Base-by-base conservation (phyloP, 35 echinoderm and acorn worm genomes). In the Apostichopus parvimensis region DNA sequence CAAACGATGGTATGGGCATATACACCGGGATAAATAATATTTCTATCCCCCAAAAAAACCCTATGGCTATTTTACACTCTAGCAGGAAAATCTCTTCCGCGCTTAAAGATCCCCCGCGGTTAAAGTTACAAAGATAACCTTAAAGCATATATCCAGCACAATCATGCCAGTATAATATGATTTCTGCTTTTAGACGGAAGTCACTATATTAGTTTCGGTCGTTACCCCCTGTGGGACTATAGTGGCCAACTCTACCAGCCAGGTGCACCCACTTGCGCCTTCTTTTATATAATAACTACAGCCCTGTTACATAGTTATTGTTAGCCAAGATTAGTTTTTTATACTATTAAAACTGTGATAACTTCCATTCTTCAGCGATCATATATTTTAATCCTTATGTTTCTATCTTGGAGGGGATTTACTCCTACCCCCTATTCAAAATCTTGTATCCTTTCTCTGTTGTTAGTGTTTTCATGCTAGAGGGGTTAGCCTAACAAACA, bases 141-240 rank as follows among this genome's bases (percentile, higher is more conserved):
- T 72, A 65, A 18, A 53, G 57, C 86, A 68, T 60, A 34, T 88
- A 68, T 53, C 45, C 86, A 52, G 62, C 64, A 73, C 86, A 88
- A 88, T 87, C 86, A 73, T 14, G n/a, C 86, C 6, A 87, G 66
- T 87, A 87, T 66, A 87, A 87, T 58, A 87, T 87, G 56, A 87
- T 87, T 87, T 87, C 64, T 66, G 53, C 22, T 57, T 55, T 85
- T 85, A 60, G 22, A 85, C 13, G 82, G 28, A 87, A 87, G 85
- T 87, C 85, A 87, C 64, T 66, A 59, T 87, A 87, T 87, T 22
- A 10, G 53, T 87, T 65, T 23, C 85, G 85, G 85, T 87, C 85
- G 68, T 88, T 88, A 88, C 86, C 86, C 85, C 86, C 86, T 72
- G 64, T 88, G 86, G 86, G 86, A 88, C 61, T 88, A 66, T 28